Evolutionary conservation across 2,113 vertebrate genomes (phyloP).

Genomic region (Dicentrarchus labrax): DNA sequence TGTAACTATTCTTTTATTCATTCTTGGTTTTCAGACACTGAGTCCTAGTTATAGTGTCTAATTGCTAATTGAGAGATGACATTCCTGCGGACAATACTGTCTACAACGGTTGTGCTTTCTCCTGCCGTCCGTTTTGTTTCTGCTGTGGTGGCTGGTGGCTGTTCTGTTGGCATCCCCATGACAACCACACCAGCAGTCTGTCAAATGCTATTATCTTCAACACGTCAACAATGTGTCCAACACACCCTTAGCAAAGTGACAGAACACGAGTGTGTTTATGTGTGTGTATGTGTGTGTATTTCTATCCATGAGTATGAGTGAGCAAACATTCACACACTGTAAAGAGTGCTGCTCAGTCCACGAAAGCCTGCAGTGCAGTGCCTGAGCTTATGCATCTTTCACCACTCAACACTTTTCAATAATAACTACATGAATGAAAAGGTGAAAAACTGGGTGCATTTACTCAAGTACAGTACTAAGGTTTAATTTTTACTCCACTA

Average conservation of each 20-base stretch:
- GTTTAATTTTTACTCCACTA: background rate
- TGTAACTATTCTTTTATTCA: conserved; percentile 13
- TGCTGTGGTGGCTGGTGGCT: conserved; percentile 59
- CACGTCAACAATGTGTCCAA: conserved; percentile 65
- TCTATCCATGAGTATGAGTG: conserved; percentile 14
- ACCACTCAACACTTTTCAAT: background rate
- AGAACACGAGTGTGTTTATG: conserved; percentile 31
- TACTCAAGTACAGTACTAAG: too few relatives aligned
- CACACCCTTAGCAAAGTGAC: conserved; percentile 44
- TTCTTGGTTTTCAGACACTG: conserved; percentile 11
- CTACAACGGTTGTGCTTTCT: conserved; percentile 55
- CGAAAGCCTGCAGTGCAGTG: conserved; percentile 14
- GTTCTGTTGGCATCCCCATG: conserved; percentile 69
- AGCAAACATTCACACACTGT: conserved; percentile 37
- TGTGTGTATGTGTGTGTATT: conserved; percentile 17
- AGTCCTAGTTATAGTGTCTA: conserved; percentile 10
- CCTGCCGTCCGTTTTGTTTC: conserved; percentile 52
- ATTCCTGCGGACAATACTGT: conserved; percentile 42
- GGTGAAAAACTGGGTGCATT: background rate
- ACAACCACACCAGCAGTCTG: conserved; percentile 74
- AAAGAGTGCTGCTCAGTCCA: conserved; percentile 21
- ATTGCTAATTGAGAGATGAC: conserved; percentile 37
- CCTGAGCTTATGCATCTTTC: too few relatives aligned
- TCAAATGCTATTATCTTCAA: conserved; percentile 72
- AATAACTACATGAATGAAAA: conserved; percentile 2